These are phyloP conservation scores for Taenioides sp. DNA, from an alignment of 2,797 vertebrate genomes.

Conservation along the genomic window DNA sequence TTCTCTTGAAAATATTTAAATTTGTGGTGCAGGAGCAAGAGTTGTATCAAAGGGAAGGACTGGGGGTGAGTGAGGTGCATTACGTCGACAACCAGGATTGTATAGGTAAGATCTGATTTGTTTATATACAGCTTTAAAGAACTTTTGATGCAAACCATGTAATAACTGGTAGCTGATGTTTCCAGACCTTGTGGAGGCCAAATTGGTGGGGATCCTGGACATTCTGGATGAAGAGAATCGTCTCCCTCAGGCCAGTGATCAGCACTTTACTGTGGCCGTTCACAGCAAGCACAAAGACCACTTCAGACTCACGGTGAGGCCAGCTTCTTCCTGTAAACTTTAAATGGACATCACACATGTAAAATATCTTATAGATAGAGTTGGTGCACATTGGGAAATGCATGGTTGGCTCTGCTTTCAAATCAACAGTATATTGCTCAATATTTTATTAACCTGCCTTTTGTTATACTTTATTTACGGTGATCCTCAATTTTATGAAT, in stretches of 20 bases:
- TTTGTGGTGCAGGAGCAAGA: constrained; percentile 87
- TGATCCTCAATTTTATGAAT: too few relatives aligned
- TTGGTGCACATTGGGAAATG: not conserved
- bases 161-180: constrained; percentile 26
- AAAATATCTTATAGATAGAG: too few relatives aligned
- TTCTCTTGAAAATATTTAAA: not conserved
- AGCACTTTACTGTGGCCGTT: constrained; percentile 89
- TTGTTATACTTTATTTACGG: too few relatives aligned
- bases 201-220: constrained; percentile 91
- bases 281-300: constrained; percentile 96
- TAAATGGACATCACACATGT: not conserved
- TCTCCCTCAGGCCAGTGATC: constrained; percentile 94
- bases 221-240: constrained; percentile 98
- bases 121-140: not conserved
- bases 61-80: constrained; percentile 96
- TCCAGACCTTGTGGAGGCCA: constrained; percentile 94
- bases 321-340: not conserved
- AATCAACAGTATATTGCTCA: too few relatives aligned
- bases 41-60: constrained; percentile 92
- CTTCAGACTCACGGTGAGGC: constrained; percentile 92
- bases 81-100: constrained; percentile 99
- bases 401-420: not conserved
- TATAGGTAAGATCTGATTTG: constrained; percentile 79
- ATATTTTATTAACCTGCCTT: too few relatives aligned
- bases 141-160: not conserved